Conservation (phyloP, 2,797 vertebrate genomes). For the Enteromius viviparus region DNA sequence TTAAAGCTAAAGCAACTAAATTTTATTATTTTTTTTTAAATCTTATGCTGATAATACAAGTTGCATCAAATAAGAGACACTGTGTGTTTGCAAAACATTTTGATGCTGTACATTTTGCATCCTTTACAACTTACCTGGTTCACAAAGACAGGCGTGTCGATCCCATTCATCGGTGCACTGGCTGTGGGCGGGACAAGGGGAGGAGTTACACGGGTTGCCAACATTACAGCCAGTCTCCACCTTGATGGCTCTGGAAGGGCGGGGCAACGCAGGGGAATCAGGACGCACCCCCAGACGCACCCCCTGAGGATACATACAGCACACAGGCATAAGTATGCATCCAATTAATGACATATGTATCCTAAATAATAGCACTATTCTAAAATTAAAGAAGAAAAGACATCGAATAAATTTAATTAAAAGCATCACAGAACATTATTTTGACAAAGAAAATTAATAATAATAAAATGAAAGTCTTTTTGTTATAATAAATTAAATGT, state of each 20-base stretch:
- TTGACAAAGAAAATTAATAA: not conserved
- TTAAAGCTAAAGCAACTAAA: not conserved
- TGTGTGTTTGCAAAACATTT: not conserved
- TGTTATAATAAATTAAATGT: not conserved
- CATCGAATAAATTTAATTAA: too few relatives aligned
- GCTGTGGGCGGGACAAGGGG: slow-evolving; percentile 88
- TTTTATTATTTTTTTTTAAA: too few relatives aligned
- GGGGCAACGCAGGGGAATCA: slow-evolving; percentile 80
- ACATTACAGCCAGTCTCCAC: slow-evolving; percentile 89
- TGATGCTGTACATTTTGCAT: not conserved
- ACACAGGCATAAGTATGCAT: slow-evolving; percentile 18
- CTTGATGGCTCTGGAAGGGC: slow-evolving; percentile 83
- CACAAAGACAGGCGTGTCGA: slow-evolving; percentile 86
- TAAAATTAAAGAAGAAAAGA: too few relatives aligned
- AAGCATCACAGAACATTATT: not conserved
- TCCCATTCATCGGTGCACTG: slow-evolving; percentile 91
- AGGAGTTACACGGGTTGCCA: slow-evolving; percentile 85
- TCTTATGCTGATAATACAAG: not conserved
- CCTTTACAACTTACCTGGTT: slow-evolving; percentile 80
- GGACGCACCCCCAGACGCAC: slow-evolving; percentile 88
- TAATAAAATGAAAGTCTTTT: not conserved
- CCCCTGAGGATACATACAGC: slow-evolving; percentile 76
- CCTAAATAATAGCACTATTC: too few relatives aligned
- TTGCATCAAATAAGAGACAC: not conserved
- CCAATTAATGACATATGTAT: not conserved